Base-by-base conservation (phyloP, 1,140 invertebrate species). In the Bombus consobrinus region DNA sequence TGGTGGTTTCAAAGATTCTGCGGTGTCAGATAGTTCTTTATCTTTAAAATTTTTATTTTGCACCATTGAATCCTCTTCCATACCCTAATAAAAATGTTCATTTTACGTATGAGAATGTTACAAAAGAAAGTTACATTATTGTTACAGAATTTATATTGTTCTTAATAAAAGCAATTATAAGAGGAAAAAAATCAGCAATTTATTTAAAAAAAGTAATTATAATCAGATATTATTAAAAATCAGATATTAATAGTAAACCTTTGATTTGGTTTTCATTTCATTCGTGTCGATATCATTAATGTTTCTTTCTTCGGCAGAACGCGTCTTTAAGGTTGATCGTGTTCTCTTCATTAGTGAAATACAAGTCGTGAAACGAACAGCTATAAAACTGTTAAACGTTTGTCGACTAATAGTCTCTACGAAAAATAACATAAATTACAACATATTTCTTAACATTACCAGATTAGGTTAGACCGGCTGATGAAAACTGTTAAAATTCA, bases 291-390 rank as follows among this genome's bases (percentile, higher is more conserved):
- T 39, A 34, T 83, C 66, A 32, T 59, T 28, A 69, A 34, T 64
- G 12, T 15, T 41, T 32, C 2, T 41, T 62, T 64, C 41, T 64
- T 64, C 15, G 22, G 6, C 6, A 12, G 53, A 37, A 34, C 8
- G n/a, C 53, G 28, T 15, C 12, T 83, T 69, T 3, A 59, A 78
- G 34, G 18, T 53, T 32, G 53, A 28, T 22, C 83, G 77, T 28
- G 77, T 77, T 78, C 74, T 77, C 66, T 87, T 87, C 85, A 83
- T 87, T 25, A 75, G 73, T 41, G 22, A 66, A 78, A 34, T 13
- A 6, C 25, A 41, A 41, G 10, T 34, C 13, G 41, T 13, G 1
- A 28, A 41, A 41, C 15, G 66, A 32, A 43, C 72, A 22, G 18
- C 18, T 72, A 28, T 28, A 41, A 28, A 53, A 77, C 22, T 41